These are phyloP conservation scores for Machimus rusticus DNA, from an alignment of 2,888 invertebrate species.

Conservation along the genomic window DNA sequence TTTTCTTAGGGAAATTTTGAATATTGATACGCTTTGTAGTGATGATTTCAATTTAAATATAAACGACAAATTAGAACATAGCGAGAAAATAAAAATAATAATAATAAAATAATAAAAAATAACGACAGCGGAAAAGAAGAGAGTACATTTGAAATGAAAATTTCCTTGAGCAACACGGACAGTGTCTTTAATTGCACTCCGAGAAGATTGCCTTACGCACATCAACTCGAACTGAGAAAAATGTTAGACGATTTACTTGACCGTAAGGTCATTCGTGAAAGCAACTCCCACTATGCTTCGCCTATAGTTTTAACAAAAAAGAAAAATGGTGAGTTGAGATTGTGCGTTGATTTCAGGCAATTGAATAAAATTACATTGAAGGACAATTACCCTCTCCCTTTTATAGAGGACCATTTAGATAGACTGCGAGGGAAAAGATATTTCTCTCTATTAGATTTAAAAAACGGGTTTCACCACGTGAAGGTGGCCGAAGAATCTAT, in stretches of 20 bases:
- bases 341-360: background rate
- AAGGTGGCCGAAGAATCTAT: too few relatives aligned
- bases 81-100: too few relatives aligned
- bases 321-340: background rate
- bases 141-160: background rate
- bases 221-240: background rate
- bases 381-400: too few relatives aligned
- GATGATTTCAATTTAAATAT: too few relatives aligned
- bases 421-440: too few relatives aligned
- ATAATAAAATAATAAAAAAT: background rate
- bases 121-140: background rate
- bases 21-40: background rate
- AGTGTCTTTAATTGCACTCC: background rate
- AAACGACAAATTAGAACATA: too few relatives aligned
- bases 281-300: background rate
- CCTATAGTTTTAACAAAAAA: background rate
- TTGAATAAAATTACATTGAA: too few relatives aligned
- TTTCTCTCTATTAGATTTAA: too few relatives aligned
- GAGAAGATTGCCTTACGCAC: background rate
- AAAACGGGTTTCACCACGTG: too few relatives aligned
- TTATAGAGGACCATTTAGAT: too few relatives aligned
- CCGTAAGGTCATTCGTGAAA: background rate
- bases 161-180: background rate
- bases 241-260: background rate
- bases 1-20: background rate